These are phyloP conservation scores for Mallotus villosus DNA, from an alignment of 2,797 vertebrate species.

Conservation along the genomic window DNA sequence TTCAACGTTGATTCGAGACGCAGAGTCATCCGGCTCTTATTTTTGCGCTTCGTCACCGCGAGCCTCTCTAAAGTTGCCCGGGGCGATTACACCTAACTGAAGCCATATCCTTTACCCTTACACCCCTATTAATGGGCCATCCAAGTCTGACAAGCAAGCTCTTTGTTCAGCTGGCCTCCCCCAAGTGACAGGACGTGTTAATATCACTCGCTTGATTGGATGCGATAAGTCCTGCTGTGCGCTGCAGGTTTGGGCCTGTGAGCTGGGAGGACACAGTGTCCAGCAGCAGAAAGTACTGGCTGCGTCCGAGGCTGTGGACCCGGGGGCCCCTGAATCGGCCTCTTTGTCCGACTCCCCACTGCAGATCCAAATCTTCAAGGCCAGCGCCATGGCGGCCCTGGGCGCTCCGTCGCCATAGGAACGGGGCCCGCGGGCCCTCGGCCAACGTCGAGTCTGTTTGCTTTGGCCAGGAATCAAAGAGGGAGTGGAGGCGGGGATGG, in stretches of 20 bases:
- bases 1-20: slow-evolving; percentile 19
- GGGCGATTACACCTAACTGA: slow-evolving; percentile 23
- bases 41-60: slow-evolving; percentile 47
- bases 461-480: slow-evolving; percentile 82
- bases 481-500: slow-evolving; percentile 21
- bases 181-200: slow-evolving; percentile 74
- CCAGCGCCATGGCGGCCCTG: slow-evolving; percentile 61
- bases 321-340: slow-evolving; percentile 74
- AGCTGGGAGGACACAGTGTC: slow-evolving; percentile 57
- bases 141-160: slow-evolving; percentile 63
- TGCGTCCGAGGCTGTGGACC: slow-evolving; percentile 52
- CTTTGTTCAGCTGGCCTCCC: slow-evolving; percentile 66
- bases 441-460: slow-evolving; percentile 73
- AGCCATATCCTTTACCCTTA: slow-evolving; percentile 65
- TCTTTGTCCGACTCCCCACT: slow-evolving; percentile 73
- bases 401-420: slow-evolving; percentile 67
- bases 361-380: slow-evolving; percentile 76
- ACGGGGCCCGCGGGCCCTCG: slow-evolving; percentile 47
- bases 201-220: slow-evolving; percentile 74
- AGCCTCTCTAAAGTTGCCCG: slow-evolving; percentile 60
- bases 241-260: slow-evolving; percentile 42
- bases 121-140: slow-evolving; percentile 60
- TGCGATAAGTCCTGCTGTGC: slow-evolving; percentile 60
- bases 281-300: slow-evolving; percentile 63
- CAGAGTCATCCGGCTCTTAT: slow-evolving; percentile 37